These are phyloP conservation scores for Valencia hispanica DNA, from an alignment of 2,797 vertebrate species.

Conservation along the genomic window DNA sequence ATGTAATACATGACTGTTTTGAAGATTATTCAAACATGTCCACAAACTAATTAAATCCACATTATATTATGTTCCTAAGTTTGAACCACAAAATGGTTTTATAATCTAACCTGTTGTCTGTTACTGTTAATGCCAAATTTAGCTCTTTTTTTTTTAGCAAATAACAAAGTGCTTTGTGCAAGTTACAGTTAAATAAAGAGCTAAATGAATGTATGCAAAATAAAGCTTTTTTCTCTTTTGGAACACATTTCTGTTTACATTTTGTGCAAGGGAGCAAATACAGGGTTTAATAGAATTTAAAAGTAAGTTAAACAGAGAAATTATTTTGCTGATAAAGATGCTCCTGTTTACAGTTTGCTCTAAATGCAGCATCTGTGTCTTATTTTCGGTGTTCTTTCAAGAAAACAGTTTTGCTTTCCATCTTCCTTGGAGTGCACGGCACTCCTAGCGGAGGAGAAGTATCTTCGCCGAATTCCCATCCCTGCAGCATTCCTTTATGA, in stretches of 20 bases:
- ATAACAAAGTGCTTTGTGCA: not conserved
- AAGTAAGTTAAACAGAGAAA: not conserved
- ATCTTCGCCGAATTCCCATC: conserved; percentile 10
- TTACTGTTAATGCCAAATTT: not conserved
- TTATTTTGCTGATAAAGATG: not conserved
- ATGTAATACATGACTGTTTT: not conserved
- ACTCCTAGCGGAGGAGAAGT: conserved; percentile 31
- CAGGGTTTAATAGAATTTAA: not conserved
- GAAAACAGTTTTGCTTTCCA: not conserved
- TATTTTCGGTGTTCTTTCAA: too few species aligned
- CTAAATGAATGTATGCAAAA: not conserved
- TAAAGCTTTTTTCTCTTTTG: not conserved
- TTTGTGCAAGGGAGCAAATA: not conserved
- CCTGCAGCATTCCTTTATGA: conserved; percentile 41
- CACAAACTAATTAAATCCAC: too few species aligned
- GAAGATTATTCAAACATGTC: not conserved
- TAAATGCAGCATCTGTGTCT: conserved; percentile 1
- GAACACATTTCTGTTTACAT: not conserved
- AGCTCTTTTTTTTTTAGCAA: not conserved
- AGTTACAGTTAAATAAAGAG: not conserved
- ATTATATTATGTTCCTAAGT: not conserved
- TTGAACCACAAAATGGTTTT: not conserved
- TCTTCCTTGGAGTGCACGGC: conserved; percentile 8
- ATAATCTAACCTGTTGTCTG: not conserved
- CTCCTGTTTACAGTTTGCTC: not conserved